Evolutionary conservation across 2,113 vertebrate genomes (phyloP).

Genomic region (Suricata suricatta): DNA sequence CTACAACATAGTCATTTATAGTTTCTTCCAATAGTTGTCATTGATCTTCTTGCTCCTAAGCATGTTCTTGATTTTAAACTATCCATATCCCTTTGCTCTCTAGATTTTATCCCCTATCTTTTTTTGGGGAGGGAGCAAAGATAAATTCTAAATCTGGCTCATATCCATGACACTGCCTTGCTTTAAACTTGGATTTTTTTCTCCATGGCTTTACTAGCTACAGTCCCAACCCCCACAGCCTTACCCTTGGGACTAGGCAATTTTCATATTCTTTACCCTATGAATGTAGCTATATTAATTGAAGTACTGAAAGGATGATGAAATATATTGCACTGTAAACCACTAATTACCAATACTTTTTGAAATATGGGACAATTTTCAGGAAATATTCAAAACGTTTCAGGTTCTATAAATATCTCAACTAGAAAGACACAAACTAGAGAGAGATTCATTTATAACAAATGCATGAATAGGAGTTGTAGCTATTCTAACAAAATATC

Average conservation of each 20-base stretch:
- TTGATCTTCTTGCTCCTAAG: background rate
- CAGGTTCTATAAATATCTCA: background rate
- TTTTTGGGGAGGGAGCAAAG: background rate
- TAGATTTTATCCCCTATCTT: background rate
- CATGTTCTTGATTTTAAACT: background rate
- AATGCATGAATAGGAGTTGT: background rate
- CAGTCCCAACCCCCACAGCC: background rate
- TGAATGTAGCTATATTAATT: background rate
- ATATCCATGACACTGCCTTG: background rate
- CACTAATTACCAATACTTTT: background rate
- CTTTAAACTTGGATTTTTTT: background rate
- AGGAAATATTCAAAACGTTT: background rate
- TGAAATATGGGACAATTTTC: background rate
- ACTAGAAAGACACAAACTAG: background rate
- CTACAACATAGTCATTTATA: background rate
- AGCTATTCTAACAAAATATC: background rate
- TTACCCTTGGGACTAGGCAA: background rate
- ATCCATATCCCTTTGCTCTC: background rate
- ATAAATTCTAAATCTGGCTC: background rate
- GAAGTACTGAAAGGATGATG: background rate
- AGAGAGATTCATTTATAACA: background rate
- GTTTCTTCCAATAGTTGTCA: background rate
- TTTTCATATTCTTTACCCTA: background rate
- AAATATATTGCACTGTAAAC: background rate
- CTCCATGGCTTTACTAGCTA: background rate